phyloP scores from a whole-genome alignment of 2,797 vertebrate species.

The Tapera naevia region DNA sequence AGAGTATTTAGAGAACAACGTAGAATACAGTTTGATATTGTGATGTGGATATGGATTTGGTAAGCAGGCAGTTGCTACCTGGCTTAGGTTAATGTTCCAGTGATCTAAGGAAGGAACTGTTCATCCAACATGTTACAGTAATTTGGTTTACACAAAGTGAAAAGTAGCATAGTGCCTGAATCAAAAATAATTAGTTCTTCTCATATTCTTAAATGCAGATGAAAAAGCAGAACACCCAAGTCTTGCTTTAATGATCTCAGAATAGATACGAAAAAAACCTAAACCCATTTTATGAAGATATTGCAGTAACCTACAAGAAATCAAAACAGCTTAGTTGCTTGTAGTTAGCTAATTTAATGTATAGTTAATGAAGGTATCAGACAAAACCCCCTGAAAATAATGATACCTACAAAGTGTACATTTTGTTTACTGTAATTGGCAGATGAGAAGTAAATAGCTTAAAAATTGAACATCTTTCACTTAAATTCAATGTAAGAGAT shows the following conservation, averaged over 20 bases:
- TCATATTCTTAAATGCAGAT: neutral
- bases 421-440: neutral
- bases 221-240: neutral
- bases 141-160: neutral
- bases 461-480: neutral
- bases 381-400: neutral
- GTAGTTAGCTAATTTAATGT: neutral
- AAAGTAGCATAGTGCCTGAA: neutral
- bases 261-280: rapidly evolving
- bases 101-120: neutral
- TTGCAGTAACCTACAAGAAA: neutral
- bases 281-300: neutral
- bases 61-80: neutral
- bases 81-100: neutral
- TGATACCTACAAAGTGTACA: neutral
- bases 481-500: neutral
- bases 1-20: neutral
- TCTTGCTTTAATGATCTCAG: neutral
- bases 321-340: neutral
- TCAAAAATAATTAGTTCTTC: neutral
- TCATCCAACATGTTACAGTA: neutral
- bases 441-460: neutral
- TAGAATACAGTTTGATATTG: neutral
- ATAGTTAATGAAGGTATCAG: neutral
- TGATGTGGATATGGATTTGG: neutral